phyloP scores from a whole-genome alignment of 1,140 invertebrate genomes.

The Meloidogyne hapla region DNA sequence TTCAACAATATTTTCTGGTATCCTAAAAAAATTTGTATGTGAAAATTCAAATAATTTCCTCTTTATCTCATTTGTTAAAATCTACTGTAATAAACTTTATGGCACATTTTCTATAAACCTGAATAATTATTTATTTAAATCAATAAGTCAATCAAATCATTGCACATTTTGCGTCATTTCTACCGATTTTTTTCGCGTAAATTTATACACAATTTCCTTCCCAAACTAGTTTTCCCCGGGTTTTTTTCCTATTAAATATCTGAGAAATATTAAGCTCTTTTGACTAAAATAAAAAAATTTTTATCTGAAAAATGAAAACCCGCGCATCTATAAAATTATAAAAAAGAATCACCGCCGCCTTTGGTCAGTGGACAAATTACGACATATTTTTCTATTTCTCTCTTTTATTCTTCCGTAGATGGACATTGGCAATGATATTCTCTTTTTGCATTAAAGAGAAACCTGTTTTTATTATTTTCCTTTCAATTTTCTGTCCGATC shows the following conservation, averaged over 20 bases:
- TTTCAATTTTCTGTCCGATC: not conserved
- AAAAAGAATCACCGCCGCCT: not conserved
- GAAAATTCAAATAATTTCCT: too few relatives aligned
- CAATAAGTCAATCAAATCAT: not conserved
- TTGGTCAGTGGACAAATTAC: not conserved
- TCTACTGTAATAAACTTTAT: too few relatives aligned
- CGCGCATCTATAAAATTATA: not conserved
- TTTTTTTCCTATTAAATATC: not conserved
- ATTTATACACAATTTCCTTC: not conserved
- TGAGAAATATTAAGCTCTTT: not conserved
- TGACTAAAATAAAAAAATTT: not conserved
- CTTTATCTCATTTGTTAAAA: too few relatives aligned
- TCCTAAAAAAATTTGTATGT: too few relatives aligned
- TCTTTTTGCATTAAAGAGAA: not conserved
- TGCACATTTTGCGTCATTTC: not conserved
- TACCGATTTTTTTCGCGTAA: not conserved
- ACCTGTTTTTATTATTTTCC: not conserved
- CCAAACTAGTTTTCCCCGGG: not conserved
- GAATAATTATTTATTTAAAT: not conserved
- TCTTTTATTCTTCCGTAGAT: not conserved
- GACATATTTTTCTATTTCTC: not conserved
- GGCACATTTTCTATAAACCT: too few relatives aligned
- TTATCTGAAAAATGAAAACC: not conserved
- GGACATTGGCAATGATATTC: constrained; percentile 5
- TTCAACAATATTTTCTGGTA: too few relatives aligned